Evolutionary conservation across 2,888 invertebrate genomes (phyloP), one percentile per base, ranked within the genome.

Genomic region (Syrphus vitripennis): DNA sequence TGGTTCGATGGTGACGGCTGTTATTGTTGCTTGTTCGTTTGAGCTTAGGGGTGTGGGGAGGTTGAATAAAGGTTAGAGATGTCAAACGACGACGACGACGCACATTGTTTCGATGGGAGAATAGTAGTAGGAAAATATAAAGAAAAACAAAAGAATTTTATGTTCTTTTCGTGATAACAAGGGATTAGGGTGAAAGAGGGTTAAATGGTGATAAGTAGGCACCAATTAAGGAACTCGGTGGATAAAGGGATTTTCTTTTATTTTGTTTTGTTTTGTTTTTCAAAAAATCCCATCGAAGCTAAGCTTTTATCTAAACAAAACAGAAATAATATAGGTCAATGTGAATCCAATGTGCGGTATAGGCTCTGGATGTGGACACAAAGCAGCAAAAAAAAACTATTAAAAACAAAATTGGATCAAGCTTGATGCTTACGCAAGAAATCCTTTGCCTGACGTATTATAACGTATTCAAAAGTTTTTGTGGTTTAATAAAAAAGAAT

Each of bases 21-120:
- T 31, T 65, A 55, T 65, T 67, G 53, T 72, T 74, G 59, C 59
- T 59, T n/a, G n/a, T n/a, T n/a, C n/a, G 40, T 40, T 40, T 14
- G 6, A 34, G 31, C 24, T 29, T 42, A 16, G 0, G n/a, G 14
- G 40, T 2, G 42, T 0, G 40, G 53, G 48, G 21, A 65, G 79
- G 65, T 72, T 75, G 80, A 65, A 80, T 80, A 75, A 80, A 80
- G 67, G 75, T 80, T 80, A 53, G 59, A 76, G 42, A 80, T 71
- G 50, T 80, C 71, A 65, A 83, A 61, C 16, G 53, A 48, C 34
- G 34, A 34, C 34, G 34, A 34, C 34, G 7, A 34, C 10, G 3
- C 34, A 12, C 42, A 31, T 2, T n/a, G 26, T 16, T 61, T 75
- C 57, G n/a, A 34, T 34, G 26, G 53, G 19, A 59, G 6, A 14